Evolutionary conservation across 92 coral and sea anemone genomes (phyloP).

Genomic region (Heteractis magnifica): DNA sequence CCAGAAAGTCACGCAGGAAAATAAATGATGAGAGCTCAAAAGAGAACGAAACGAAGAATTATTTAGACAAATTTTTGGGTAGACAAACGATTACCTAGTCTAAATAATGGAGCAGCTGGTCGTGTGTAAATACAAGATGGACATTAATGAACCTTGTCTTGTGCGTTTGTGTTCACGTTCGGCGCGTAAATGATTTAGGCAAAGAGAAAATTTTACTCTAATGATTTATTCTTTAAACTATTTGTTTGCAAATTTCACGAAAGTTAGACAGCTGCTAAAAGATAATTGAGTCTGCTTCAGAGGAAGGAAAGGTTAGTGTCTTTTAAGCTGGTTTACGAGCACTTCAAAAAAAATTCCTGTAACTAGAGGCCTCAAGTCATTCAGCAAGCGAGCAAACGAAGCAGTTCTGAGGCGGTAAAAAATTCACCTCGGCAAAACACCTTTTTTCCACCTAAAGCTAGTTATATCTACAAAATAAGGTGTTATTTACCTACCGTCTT

Average conservation of each 20-base stretch:
- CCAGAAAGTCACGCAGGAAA: constrained; percentile 26
- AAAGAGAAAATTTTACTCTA: constrained; percentile 3
- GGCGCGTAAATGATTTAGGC: constrained; percentile 24
- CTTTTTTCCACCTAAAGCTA: constrained; percentile 22
- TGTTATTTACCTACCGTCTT: constrained; percentile 17
- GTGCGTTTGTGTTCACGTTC: constrained; percentile 31
- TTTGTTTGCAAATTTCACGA: constrained; percentile 12
- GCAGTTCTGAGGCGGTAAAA: background rate
- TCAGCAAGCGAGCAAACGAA: constrained; percentile 15
- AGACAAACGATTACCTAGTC: constrained; percentile 25
- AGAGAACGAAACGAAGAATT: constrained; percentile 18
- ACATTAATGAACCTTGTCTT: constrained; percentile 22
- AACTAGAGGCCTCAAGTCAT: constrained; percentile 3
- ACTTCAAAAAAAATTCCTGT: background rate
- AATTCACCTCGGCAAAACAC: constrained; percentile 1
- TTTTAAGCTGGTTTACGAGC: constrained; percentile 5
- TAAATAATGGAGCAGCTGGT: constrained; percentile 28
- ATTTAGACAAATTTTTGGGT: constrained; percentile 18
- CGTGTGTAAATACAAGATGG: constrained; percentile 18
- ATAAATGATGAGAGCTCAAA: constrained; percentile 12
- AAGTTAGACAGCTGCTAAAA: background rate
- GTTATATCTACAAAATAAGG: constrained; percentile 8
- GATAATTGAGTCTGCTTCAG: background rate
- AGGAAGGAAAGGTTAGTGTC: constrained; percentile 1
- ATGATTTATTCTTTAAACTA: constrained; percentile 6